Conservation (phyloP, 2,888 invertebrate species). For the Apamea monoglypha region DNA sequence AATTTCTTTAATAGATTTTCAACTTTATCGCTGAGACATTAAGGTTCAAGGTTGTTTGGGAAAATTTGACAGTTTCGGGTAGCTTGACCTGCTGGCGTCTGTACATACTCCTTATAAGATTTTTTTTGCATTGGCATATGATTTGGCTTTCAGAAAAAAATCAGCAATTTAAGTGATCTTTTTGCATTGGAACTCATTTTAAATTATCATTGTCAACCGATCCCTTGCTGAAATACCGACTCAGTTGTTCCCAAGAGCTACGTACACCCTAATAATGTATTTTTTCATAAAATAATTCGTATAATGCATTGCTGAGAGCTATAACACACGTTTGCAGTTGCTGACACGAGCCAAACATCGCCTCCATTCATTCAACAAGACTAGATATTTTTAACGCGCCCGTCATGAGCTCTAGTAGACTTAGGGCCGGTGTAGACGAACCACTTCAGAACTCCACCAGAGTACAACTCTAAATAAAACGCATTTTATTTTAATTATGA, state of each 20-base stretch:
- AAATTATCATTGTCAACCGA: neutral
- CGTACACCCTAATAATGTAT: neutral
- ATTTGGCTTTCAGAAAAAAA: neutral
- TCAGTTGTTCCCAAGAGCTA: neutral
- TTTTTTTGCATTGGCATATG: neutral
- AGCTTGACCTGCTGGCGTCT: too few relatives aligned
- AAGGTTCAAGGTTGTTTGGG: too few relatives aligned
- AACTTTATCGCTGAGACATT: too few relatives aligned
- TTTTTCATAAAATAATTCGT: conserved; percentile 2
- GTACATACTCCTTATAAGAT: too few relatives aligned
- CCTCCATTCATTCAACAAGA: conserved; percentile 70
- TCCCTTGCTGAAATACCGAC: neutral
- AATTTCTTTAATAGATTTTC: too few relatives aligned
- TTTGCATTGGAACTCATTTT: neutral
- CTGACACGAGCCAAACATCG: conserved; percentile 59
- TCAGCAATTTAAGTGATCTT: neutral
- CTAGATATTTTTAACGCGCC: conserved; percentile 66
- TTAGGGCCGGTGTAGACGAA: conserved; percentile 35
- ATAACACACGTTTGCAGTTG: conserved; percentile 43
- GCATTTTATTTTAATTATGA: neutral
- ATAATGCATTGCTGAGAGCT: conserved; percentile 24
- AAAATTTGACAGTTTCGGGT: too few relatives aligned
- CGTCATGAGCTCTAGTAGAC: conserved; percentile 55
- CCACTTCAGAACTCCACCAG: neutral
- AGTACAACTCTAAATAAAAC: neutral